Conservation (phyloP, 2,888 invertebrate genomes). For the Perdita meconis region DNA sequence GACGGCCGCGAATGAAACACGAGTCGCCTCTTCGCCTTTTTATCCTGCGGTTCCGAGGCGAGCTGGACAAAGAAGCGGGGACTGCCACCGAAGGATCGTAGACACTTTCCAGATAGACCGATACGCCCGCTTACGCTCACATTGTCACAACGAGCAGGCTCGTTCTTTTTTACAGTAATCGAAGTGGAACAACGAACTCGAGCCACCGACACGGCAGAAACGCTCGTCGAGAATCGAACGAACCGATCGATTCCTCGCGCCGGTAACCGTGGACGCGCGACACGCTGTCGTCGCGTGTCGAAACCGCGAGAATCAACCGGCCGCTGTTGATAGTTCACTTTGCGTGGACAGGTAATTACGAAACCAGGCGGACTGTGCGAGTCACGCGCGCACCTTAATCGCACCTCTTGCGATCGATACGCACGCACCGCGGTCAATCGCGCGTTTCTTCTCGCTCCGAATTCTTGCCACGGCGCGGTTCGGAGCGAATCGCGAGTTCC, state of each 20-base stretch:
- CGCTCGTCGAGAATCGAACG: background rate
- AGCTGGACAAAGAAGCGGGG: slow-evolving; percentile 3
- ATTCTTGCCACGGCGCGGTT: background rate
- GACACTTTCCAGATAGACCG: slow-evolving; percentile 11
- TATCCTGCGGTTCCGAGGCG: slow-evolving; percentile 57
- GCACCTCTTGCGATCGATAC: too few relatives aligned
- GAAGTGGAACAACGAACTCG: background rate
- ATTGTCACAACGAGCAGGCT: background rate
- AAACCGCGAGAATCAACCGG: background rate
- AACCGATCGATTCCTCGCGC: background rate
- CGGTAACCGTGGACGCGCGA: background rate
- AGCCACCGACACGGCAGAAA: background rate
- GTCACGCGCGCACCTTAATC: background rate
- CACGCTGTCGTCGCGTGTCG: background rate
- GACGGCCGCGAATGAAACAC: slow-evolving; percentile 67
- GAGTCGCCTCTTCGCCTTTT: slow-evolving; percentile 61
- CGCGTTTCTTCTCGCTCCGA: background rate
- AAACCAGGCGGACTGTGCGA: slow-evolving; percentile 13
- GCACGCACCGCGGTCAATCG: background rate
- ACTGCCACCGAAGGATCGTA: slow-evolving; percentile 24
- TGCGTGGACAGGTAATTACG: slow-evolving; percentile 20
- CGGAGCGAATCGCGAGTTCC: slow-evolving; percentile 6
- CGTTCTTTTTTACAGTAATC: background rate
- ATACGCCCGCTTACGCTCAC: background rate
- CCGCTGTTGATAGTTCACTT: slow-evolving; percentile 16